Evolutionary conservation across 1,140 invertebrate species (phyloP).

Genomic region (Bursaphelenchus mucronatus): DNA sequence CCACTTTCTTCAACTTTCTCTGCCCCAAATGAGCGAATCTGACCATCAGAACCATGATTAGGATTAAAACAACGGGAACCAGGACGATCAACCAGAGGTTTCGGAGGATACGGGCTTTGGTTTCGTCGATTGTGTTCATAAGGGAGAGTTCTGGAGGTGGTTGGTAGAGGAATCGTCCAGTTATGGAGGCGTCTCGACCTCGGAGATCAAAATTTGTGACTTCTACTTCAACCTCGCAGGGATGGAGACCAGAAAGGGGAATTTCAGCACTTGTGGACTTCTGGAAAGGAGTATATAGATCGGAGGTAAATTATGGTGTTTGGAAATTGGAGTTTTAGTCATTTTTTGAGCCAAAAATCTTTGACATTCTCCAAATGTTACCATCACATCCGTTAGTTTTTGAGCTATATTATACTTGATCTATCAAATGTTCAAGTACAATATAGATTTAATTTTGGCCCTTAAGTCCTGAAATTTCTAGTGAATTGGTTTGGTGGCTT

Average conservation of each 20-base stretch:
- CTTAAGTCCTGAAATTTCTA: too few species aligned
- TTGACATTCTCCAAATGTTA: too few species aligned
- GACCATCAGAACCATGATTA: background rate
- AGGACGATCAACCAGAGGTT: constrained; percentile 15
- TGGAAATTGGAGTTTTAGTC: too few species aligned
- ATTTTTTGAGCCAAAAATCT: too few species aligned
- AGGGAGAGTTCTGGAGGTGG: background rate
- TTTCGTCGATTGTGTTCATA: background rate
- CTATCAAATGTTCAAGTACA: too few species aligned
- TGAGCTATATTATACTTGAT: too few species aligned
- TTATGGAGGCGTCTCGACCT: constrained; percentile 14
- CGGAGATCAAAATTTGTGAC: constrained; percentile 12
- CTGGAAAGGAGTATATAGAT: constrained; percentile 8
- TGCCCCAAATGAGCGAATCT: constrained; percentile 5
- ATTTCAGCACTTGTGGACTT: constrained; percentile 10
- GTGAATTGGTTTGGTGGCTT: too few species aligned
- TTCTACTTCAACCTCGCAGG: constrained; percentile 20
- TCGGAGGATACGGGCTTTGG: background rate
- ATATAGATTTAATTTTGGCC: too few species aligned
- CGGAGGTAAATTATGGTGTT: too few species aligned
- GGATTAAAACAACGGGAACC: constrained; percentile 1
- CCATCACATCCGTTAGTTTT: too few species aligned
- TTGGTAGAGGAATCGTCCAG: constrained; percentile 6
- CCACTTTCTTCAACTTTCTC: constrained; percentile 13
- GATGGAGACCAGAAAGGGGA: background rate